A percentile compares a stretch with the other conserved stretches of the same genome.
Evolutionary conservation across 2,797 vertebrate genomes (phyloP).

Genomic region (Gorsachius magnificus): DNA sequence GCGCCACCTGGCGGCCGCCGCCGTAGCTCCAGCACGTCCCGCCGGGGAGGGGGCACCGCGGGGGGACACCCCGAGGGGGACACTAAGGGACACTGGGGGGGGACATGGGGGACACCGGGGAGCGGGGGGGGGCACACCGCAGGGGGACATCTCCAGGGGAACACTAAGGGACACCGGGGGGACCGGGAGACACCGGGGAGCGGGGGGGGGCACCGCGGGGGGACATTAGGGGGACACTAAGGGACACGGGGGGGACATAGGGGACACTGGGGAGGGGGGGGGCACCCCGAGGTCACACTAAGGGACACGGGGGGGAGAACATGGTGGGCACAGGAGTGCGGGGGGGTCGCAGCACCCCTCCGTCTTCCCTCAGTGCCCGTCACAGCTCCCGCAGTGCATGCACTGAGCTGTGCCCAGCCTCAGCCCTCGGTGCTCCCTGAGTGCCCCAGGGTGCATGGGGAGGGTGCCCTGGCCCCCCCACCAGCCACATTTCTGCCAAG

Average conservation of each 20-base stretch:
- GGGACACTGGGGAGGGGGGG: too few species aligned
- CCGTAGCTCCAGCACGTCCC: neutral
- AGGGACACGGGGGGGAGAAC: neutral
- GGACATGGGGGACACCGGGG: too few species aligned
- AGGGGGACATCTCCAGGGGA: too few species aligned
- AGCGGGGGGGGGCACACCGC: too few species aligned
- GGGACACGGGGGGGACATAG: too few species aligned
- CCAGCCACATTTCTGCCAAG: neutral
- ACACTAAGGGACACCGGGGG: neutral
- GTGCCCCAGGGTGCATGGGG: accelerated
- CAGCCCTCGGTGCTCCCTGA: neutral
- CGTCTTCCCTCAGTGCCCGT: too few species aligned
- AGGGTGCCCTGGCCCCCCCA: neutral
- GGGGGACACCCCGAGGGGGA: too few species aligned
- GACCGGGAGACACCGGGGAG: too few species aligned
- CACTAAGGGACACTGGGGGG: too few species aligned
- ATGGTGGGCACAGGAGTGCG: neutral
- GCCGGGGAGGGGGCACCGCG: too few species aligned
- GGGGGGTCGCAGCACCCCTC: neutral
- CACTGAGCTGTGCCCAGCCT: neutral
- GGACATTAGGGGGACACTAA: too few species aligned
- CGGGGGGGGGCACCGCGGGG: too few species aligned
- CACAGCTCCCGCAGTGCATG: accelerated
- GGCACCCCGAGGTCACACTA: accelerated
- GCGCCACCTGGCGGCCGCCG: neutral